Evolutionary conservation across 2,888 invertebrate species (phyloP), one percentile per base, ranked within the genome.

Genomic region (Xanthia icteritia): DNA sequence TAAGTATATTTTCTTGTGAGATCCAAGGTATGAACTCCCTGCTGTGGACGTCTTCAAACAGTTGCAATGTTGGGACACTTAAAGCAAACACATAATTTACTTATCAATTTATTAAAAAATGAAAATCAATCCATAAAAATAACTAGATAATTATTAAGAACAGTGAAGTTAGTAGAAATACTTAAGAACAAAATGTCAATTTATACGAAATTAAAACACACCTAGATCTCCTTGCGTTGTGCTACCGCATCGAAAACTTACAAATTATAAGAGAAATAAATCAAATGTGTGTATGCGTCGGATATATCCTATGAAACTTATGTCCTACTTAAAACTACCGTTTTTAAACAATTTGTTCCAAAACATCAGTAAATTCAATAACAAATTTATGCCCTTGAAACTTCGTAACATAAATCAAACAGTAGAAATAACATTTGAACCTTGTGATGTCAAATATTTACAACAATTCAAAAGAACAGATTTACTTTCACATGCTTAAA

Each of bases 71-170:
- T 42, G 20, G 11, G 15, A 27, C 27, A 15, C 9, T 13, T 6
- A 65, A 88, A 77, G 79, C 75, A 90, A 88, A 88, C 76, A 76
- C 78, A 36, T 39, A 48, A 69, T 89, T 81, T 92, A 89, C 92
- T 92, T 92, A 93, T 93, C 91, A 94, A 89, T 94, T 96, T 96
- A 95, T 95, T 94, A 93, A 93, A 95, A 96, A 94, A 93, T 91
- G 94, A 95, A 91, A 96, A 95, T 95, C 94, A 95, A 95, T 94
- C 93, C 92, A 94, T 95, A 95, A 93, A 94, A 95, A 94, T 94
- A 93, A 94, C 94, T 94, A 94, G 84, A 92, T 92, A 31, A 31
- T 31, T 31, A 92, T 93, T 92, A 92, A 90, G 90, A 92, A 92
- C 91, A 91, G 88, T 88, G 88, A 89, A 92, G 93, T 96, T 96